phyloP scores from a whole-genome alignment of 2,797 vertebrate genomes.

The Galagoides demidoff region DNA sequence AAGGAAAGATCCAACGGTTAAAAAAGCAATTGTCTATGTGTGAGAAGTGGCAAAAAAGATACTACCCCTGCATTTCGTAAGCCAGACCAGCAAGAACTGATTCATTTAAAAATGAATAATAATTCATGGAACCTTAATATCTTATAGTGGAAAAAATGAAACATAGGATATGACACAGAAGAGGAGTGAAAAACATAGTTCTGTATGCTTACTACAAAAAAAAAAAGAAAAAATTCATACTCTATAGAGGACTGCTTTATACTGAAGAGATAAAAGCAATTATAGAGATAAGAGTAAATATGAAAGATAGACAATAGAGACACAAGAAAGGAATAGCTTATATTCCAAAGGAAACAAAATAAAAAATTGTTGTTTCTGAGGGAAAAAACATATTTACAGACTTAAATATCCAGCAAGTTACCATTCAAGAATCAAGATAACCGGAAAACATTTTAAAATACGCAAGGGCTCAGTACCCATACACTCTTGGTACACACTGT shows the following conservation, averaged over 20 bases:
- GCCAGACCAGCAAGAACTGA: not conserved
- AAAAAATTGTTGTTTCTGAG: not conserved
- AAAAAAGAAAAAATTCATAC: conserved; percentile 1
- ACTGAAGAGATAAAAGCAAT: not conserved
- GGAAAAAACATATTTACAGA: not conserved
- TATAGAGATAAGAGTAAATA: not conserved
- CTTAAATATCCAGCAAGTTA: not conserved
- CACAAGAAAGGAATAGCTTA: not conserved
- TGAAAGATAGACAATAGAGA: not conserved
- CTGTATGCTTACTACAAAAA: not conserved
- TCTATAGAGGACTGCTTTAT: not conserved
- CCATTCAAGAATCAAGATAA: conserved; percentile 38
- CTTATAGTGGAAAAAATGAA: not conserved
- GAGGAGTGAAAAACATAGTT: not conserved
- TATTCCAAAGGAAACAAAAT: not conserved
- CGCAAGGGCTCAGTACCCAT: not conserved
- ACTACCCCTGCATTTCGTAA: not conserved
- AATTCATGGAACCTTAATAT: not conserved
- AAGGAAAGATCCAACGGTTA: not conserved
- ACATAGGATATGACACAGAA: not conserved
- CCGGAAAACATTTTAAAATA: conserved; percentile 18
- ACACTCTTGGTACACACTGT: not conserved
- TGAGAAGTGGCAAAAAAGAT: not conserved
- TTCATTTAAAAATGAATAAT: conserved; percentile 37
- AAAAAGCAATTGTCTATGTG: not conserved